A percentile compares a stretch with the other conserved stretches of the same genome.
Conservation (phyloP, 1,140 invertebrate genomes). For the Rhizoglyphus robini region DNA sequence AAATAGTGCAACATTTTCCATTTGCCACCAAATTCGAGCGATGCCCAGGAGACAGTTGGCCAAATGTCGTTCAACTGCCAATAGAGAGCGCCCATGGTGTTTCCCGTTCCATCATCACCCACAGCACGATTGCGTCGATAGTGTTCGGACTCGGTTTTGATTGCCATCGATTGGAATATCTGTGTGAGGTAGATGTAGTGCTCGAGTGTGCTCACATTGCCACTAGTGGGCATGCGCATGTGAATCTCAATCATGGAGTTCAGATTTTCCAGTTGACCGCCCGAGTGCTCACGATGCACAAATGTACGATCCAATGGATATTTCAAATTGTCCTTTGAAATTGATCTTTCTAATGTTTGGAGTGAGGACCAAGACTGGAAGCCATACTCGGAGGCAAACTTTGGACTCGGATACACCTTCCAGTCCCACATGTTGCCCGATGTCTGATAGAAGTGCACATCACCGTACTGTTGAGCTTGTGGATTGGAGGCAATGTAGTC, state of each 20-base stretch:
- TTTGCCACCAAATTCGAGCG: slow-evolving; percentile 64
- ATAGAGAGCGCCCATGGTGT: slow-evolving; percentile 85
- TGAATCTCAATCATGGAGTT: slow-evolving; percentile 26
- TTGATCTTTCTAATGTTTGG: slow-evolving; percentile 44
- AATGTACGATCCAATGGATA: slow-evolving; percentile 45
- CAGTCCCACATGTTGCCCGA: slow-evolving; percentile 60
- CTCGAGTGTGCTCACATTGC: slow-evolving; percentile 24
- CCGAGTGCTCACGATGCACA: slow-evolving; percentile 66
- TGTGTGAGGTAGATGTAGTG: slow-evolving; percentile 33
- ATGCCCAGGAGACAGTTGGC: slow-evolving; percentile 91
- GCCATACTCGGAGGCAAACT: slow-evolving; percentile 91
- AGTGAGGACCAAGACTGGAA: slow-evolving; percentile 71
- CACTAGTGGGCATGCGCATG: slow-evolving; percentile 27
- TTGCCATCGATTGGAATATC: slow-evolving; percentile 69
- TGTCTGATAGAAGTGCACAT: slow-evolving; percentile 46
- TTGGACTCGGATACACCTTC: slow-evolving; percentile 55
- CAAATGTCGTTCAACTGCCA: slow-evolving; percentile 99
- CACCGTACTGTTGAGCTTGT: slow-evolving; percentile 63
- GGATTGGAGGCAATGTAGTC: slow-evolving; percentile 64
- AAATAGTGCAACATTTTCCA: slow-evolving; percentile 92
- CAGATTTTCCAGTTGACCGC: slow-evolving; percentile 37
- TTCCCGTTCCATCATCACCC: slow-evolving; percentile 45
- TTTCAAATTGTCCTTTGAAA: slow-evolving; percentile 43
- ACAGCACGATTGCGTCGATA: slow-evolving; percentile 52
- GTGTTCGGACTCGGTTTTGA: slow-evolving; percentile 72